Percentiles rank a stretch among this genome's conserved stretches.
Conservation (phyloP, 2,113 vertebrate species). For the Gavialis gangeticus region DNA sequence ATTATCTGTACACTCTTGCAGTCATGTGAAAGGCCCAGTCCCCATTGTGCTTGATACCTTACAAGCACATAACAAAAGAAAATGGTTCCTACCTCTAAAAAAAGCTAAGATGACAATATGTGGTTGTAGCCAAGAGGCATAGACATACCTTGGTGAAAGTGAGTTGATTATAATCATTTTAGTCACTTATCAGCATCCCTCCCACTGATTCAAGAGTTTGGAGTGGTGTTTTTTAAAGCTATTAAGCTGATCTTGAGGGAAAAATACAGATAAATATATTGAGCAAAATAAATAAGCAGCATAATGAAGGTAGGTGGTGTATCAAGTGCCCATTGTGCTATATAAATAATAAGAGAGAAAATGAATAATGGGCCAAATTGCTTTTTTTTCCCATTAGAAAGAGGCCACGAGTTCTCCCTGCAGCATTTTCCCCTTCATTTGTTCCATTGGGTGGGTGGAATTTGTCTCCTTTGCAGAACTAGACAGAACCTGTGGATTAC, state of each 20-base stretch:
- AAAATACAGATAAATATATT: constrained; percentile 72
- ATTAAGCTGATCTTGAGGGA: constrained; percentile 57
- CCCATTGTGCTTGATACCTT: constrained; percentile 27
- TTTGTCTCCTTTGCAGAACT: background rate
- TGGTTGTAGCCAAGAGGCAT: background rate
- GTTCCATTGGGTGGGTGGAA: constrained; percentile 27
- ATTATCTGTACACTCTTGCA: constrained; percentile 3
- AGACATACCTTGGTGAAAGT: constrained; percentile 4
- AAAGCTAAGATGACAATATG: background rate
- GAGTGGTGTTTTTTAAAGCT: constrained; percentile 71
- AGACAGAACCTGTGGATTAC: background rate
- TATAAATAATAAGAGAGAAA: constrained; percentile 73
- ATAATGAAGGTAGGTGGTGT: constrained; percentile 67
- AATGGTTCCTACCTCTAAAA: background rate
- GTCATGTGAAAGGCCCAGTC: constrained; percentile 21
- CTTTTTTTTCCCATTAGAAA: constrained; percentile 37
- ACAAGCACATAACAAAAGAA: constrained; percentile 19
- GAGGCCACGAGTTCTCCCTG: constrained; percentile 67
- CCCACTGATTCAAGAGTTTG: constrained; percentile 53
- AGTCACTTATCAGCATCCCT: constrained; percentile 23
- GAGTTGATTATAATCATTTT: constrained; percentile 27
- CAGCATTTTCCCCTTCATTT: constrained; percentile 53
- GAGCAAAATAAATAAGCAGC: constrained; percentile 74
- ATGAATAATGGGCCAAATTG: constrained; percentile 65
- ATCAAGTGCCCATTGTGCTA: constrained; percentile 51